Base-by-base conservation (phyloP, 2,888 invertebrate genomes). In the Punctoribates punctum region DNA sequence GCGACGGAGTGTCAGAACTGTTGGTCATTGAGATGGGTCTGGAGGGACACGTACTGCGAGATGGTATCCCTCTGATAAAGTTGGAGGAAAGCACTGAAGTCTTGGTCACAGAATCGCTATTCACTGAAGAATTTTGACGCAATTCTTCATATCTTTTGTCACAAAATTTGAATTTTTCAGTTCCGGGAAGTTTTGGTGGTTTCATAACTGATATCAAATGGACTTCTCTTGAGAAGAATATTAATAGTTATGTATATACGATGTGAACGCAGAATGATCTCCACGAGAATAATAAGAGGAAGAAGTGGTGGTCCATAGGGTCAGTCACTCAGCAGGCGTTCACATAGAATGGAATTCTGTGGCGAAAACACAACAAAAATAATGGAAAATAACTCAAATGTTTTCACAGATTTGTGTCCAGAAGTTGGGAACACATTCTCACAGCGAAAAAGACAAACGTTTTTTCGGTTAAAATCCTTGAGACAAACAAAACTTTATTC, bases 161-260 rank as follows among this genome's bases (percentile, higher is more conserved):
- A 0, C 77, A 65, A 67, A 79, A 79, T 42, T 75, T 79, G 67
- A 79, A 79, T 60, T 79, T 79, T 73, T 79, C 79, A 25, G 79
- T 65, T 25, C 79, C 79, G 9, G 79, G 79, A 27, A 79, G 73
- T 65, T 75, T 65, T 57, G 79, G 79, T 51, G 78, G 77, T 72
- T 77, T 79, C 79, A 79, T 79, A 65, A 57, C 57, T 57, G 23
- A 57, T 51, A 15, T 17, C 15, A 51, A 51, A 51, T 8, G 46
- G 8, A 46, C 46, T 11, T 15, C 8, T 46, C 8, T 46, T 8
- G 8, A 46, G 15, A 46, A 11, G 46, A 11, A 46, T 46, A 46
- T 46, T 11, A 46, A 46, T 34, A 34, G 34, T 34, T 34, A 34
- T 34, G 8, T 34, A 4, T 34, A 17, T 5, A 51, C 20, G 51